These are phyloP conservation scores for Argyresthia albistria DNA, from an alignment of 2,888 invertebrate species.

Conservation along the genomic window DNA sequence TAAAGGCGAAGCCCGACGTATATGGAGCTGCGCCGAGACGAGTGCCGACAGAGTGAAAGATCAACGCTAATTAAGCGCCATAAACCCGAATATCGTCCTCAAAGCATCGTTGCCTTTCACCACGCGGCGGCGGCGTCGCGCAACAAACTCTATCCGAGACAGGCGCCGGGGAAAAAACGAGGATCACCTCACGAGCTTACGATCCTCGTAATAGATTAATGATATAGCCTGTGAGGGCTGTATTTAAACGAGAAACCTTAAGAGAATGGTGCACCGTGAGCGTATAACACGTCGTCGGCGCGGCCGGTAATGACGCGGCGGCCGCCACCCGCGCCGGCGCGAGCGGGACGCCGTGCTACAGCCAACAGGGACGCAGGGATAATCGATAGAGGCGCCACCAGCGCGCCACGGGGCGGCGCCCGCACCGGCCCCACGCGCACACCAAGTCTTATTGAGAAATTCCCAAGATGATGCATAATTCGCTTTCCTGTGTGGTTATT, in stretches of 20 bases:
- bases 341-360: constrained; percentile 29
- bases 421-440: constrained; percentile 61
- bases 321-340: constrained; percentile 42
- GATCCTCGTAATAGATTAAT: constrained; percentile 59
- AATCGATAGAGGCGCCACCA: constrained; percentile 59
- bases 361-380: constrained; percentile 24
- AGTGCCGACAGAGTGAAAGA: constrained; percentile 46
- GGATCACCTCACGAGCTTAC: constrained; percentile 35
- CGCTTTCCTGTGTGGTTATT: constrained; percentile 56
- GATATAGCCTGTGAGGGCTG: constrained; percentile 58
- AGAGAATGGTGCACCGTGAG: constrained; percentile 20
- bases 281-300: constrained; percentile 23
- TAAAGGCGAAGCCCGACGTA: constrained; percentile 42
- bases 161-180: constrained; percentile 30
- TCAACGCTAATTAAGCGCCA: constrained; percentile 63
- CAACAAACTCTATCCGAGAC: constrained; percentile 37
- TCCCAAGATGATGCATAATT: constrained; percentile 65
- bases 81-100: constrained; percentile 62
- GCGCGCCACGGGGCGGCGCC: constrained; percentile 57
- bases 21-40: constrained; percentile 24
- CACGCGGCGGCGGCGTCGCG: constrained; percentile 23
- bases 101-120: constrained; percentile 55
- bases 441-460: constrained; percentile 66
- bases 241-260: constrained; percentile 40
- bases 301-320: constrained; percentile 27